Conservation (phyloP, 2,113 vertebrate genomes). For the Clarias magur region DNA sequence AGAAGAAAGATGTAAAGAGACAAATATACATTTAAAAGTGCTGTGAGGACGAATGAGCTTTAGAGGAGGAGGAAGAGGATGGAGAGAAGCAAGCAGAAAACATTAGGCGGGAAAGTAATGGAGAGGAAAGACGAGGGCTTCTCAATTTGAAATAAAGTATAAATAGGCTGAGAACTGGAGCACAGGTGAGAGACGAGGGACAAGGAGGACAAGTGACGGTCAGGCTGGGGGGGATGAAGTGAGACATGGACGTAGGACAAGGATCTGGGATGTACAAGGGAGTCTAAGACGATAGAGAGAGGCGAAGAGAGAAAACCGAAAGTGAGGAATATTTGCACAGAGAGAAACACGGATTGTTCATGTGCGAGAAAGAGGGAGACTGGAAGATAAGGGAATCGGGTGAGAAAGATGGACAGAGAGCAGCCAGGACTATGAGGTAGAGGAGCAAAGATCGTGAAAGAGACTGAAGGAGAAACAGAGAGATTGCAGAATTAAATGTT, state of each 20-base stretch:
- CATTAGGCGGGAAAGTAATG: background rate
- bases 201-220: background rate
- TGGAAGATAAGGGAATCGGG: no score
- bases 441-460: background rate
- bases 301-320: background rate
- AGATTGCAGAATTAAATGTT: no score
- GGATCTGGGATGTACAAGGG: background rate
- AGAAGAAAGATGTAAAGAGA: background rate
- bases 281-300: background rate
- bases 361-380: background rate
- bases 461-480: background rate
- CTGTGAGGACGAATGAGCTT: no score
- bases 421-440: background rate
- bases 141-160: background rate
- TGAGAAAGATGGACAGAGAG: background rate
- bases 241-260: background rate
- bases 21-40: no score
- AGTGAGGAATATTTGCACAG: background rate
- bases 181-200: background rate
- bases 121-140: background rate
- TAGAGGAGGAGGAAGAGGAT: background rate
- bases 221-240: background rate
- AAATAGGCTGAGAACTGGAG: background rate
- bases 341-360: no score
- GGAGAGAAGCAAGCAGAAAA: constrained; percentile 11